Conservation (phyloP, 30 jellyfish, hydroid and myxozoan species). For the Morbakka virulenta region DNA sequence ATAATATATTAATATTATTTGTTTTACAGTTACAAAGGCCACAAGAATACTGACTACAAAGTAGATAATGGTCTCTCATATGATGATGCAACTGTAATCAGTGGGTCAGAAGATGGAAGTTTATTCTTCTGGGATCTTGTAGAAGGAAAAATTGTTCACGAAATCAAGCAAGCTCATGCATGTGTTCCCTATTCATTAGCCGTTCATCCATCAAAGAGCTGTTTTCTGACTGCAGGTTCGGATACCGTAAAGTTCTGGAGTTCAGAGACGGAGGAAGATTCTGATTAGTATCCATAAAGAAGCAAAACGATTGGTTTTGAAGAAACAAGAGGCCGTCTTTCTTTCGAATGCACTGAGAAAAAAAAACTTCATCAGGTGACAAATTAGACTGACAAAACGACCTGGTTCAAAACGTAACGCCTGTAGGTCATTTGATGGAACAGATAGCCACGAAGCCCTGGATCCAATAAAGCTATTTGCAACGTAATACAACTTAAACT, state of each 20-base stretch:
- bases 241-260: conserved; percentile 89
- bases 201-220: conserved; percentile 54
- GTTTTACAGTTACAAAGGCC: conserved; percentile 76
- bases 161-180: conserved; percentile 56
- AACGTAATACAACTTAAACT: too few species aligned
- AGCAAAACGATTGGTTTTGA: too few species aligned
- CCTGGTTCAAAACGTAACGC: too few species aligned
- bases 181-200: conserved; percentile 80
- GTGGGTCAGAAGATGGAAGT: conserved; percentile 97
- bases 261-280: too few species aligned
- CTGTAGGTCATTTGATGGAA: too few species aligned
- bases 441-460: too few species aligned
- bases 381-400: too few species aligned
- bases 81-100: conserved; percentile 71
- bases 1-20: neutral
- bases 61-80: conserved; percentile 66
- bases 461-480: too few species aligned
- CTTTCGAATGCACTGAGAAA: too few species aligned
- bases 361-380: too few species aligned
- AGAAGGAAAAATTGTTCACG: conserved; percentile 52
- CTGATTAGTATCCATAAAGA: too few species aligned
- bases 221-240: conserved; percentile 80
- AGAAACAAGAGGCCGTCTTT: too few species aligned
- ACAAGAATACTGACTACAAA: conserved; percentile 74
- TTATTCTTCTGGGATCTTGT: conserved; percentile 89